Evolutionary conservation across 2,888 invertebrate genomes (phyloP), one percentile per base, ranked within the genome.

Genomic region (Automeris io): DNA sequence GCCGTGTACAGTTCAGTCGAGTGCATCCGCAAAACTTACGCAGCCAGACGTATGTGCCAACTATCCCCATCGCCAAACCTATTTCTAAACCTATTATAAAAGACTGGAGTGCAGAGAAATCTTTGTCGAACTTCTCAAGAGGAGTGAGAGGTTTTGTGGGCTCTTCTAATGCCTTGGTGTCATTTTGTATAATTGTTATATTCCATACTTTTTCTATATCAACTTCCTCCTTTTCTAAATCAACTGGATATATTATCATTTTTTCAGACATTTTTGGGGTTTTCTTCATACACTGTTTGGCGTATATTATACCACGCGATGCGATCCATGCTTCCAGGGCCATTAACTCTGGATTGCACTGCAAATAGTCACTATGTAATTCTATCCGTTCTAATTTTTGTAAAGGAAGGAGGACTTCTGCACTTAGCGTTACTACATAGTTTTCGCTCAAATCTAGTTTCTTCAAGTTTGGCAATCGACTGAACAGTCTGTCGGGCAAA

Each of bases 381-480:
- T 89, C 86, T 22, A 92, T 51, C 35, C 77, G 63, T 37, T 85
- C 75, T 33, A 91, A 55, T 43, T 82, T 85, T 1, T 63, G 64
- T 29, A 91, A 54, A 0, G 85, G 77, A 37, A 76, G 61, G 3
- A 91, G 68, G 0, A 88, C 74, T 16, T 81, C 79, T 0, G 77
- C 54, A 36, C 72, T 82, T 0, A 91, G 43, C 3, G 88, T 82
- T 8, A 89, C 76, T 45, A 92, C 68, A 45, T 89, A 88, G 56
- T 92, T 92, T 47, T 88, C 87, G 11, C 90, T 88, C 37, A 92
- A 55, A 61, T 91, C 90, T 37, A 92, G 54, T 35, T 85, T 79
- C 35, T 75, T 76, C 13, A 92, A 60, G 45, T 88, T 88, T 1
- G 90, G 89, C 33, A 91, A 40, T 35, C 87, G 75, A 5, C 66